phyloP scores from a whole-genome alignment of 2,113 vertebrate genomes.

The Odontophorus gujanensis region DNA sequence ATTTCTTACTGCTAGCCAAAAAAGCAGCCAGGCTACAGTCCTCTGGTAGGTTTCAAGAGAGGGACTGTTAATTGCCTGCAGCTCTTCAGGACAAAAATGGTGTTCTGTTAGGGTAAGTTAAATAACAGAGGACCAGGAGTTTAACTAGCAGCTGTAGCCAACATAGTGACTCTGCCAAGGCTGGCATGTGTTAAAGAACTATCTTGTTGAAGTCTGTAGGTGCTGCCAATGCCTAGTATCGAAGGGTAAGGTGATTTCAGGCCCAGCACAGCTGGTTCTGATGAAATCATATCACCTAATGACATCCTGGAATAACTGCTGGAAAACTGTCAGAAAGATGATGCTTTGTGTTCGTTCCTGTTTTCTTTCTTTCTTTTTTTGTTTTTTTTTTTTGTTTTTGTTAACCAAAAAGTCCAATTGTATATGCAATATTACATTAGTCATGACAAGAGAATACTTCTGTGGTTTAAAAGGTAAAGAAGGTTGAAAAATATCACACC shows the following conservation, averaged over 20 bases:
- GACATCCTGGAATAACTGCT: not conserved
- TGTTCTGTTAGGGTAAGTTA: not conserved
- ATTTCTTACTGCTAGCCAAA: not conserved
- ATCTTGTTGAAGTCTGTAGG: constrained; percentile 7
- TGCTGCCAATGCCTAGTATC: not conserved
- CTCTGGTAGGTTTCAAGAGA: not conserved
- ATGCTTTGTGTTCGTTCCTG: not conserved
- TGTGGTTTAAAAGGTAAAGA: not conserved
- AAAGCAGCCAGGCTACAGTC: not conserved
- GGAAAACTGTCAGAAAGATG: not conserved
- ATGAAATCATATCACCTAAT: not conserved
- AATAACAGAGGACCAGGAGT: not conserved
- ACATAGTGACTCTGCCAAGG: not conserved
- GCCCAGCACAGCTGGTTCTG: constrained; percentile 7
- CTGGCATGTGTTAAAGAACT: not conserved
- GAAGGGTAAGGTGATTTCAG: not conserved
- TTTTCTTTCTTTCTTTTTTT: not conserved
- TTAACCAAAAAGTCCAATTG: not conserved
- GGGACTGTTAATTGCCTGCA: not conserved
- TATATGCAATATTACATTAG: not conserved
- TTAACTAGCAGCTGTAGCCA: constrained; percentile 14
- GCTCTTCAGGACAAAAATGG: not conserved
- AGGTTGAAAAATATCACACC: not conserved
- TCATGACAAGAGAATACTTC: not conserved
- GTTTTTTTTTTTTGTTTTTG: not conserved